Percentiles rank a stretch among this genome's conserved stretches.
Evolutionary conservation across 1,140 invertebrate species (phyloP).

Genomic region (Drosophila lacteicornis): DNA sequence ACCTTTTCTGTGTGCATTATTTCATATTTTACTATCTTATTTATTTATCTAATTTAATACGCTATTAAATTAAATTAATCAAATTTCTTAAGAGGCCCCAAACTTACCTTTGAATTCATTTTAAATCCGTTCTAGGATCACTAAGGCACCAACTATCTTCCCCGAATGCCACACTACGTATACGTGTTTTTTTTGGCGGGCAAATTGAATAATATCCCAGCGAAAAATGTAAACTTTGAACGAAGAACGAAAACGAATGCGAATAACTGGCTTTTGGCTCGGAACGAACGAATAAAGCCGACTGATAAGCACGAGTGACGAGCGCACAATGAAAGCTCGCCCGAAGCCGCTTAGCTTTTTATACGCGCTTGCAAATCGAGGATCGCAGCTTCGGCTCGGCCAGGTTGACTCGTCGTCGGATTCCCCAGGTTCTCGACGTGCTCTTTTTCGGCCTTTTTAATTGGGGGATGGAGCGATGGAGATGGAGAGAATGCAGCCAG

Average conservation of each 20-base stretch:
- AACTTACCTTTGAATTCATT: slow-evolving; percentile 47
- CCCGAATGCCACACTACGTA: slow-evolving; percentile 55
- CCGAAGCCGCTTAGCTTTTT: slow-evolving; percentile 62
- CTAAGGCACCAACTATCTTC: not conserved
- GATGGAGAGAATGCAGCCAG: slow-evolving; percentile 19
- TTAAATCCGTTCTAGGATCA: slow-evolving; percentile 14
- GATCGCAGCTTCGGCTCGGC: slow-evolving; percentile 29
- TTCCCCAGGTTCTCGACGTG: slow-evolving; percentile 37
- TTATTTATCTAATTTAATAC: too few relatives aligned
- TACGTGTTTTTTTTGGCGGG: slow-evolving; percentile 64
- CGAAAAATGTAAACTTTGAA: slow-evolving; percentile 1
- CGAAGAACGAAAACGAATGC: slow-evolving; percentile 6
- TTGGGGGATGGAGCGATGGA: slow-evolving; percentile 41
- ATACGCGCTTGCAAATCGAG: slow-evolving; percentile 66
- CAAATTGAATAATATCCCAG: slow-evolving; percentile 18
- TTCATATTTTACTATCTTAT: not conserved
- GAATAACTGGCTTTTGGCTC: slow-evolving; percentile 27
- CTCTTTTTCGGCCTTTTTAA: slow-evolving; percentile 24
- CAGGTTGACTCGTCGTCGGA: slow-evolving; percentile 32
- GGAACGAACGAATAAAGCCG: slow-evolving; percentile 28
- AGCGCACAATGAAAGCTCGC: slow-evolving; percentile 62
- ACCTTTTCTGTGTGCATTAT: too few relatives aligned
- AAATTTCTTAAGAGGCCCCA: not conserved
- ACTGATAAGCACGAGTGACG: slow-evolving; percentile 61
- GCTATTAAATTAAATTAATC: not conserved